A percentile compares a stretch with the other conserved stretches of the same genome.
Evolutionary conservation across 2,113 vertebrate species (phyloP).

Genomic region (Xiphophorus hellerii): DNA sequence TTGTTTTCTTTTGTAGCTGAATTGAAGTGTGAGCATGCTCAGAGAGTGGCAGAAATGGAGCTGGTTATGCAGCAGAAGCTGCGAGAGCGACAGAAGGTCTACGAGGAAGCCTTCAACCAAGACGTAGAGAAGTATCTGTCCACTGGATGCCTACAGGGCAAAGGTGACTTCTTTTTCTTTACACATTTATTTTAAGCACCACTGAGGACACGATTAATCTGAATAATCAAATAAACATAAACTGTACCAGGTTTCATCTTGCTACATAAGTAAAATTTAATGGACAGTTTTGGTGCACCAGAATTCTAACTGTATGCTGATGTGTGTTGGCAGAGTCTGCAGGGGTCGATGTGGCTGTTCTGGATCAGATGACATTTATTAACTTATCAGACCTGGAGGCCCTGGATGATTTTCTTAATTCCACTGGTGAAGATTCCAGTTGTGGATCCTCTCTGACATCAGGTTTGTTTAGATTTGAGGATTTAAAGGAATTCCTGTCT

Average conservation of each 20-base stretch:
- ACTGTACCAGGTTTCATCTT: too few species aligned
- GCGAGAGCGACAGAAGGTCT: constrained; percentile 92
- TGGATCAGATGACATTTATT: constrained; percentile 94
- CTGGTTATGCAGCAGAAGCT: constrained; percentile 89
- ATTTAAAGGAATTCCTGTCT: background rate
- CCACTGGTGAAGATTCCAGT: constrained; percentile 82
- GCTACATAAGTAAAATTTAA: too few species aligned
- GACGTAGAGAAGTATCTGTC: constrained; percentile 96
- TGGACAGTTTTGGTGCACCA: too few species aligned
- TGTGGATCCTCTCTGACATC: constrained; percentile 79
- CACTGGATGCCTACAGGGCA: constrained; percentile 89
- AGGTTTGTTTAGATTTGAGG: constrained; percentile 75
- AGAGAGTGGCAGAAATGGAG: constrained; percentile 90
- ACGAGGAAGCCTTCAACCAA: constrained; percentile 96
- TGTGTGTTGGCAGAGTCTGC: constrained; percentile 78
- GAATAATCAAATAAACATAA: too few species aligned
- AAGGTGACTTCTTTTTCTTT: constrained; percentile 74
- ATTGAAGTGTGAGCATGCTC: constrained; percentile 86
- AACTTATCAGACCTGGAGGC: constrained; percentile 94
- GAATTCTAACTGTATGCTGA: too few species aligned
- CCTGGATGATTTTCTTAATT: constrained; percentile 93
- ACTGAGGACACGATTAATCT: too few species aligned
- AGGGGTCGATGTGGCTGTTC: constrained; percentile 85
- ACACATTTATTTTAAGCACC: too few species aligned
- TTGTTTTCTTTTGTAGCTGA: constrained; percentile 78